Conservation (phyloP, 2,888 invertebrate species). For the Molorchus minor region DNA sequence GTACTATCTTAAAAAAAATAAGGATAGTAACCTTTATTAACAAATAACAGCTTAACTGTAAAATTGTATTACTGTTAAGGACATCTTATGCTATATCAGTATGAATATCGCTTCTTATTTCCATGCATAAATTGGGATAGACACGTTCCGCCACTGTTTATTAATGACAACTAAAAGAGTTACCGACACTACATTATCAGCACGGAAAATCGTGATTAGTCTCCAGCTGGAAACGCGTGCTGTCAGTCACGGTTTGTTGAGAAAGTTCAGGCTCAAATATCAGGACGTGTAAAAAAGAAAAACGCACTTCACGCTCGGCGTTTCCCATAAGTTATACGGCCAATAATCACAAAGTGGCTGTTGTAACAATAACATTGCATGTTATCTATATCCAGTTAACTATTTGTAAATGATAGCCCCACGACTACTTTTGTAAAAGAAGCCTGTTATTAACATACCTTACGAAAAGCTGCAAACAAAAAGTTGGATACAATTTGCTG, state of each 20-base stretch:
- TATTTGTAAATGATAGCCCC: conserved; percentile 12
- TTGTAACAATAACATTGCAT: conserved; percentile 12
- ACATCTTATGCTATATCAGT: no score
- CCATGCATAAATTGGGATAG: no score
- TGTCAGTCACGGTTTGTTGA: conserved; percentile 29
- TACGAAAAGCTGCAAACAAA: not conserved
- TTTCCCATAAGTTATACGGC: conserved; percentile 25
- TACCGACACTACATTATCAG: conserved; percentile 17
- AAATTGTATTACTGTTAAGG: no score
- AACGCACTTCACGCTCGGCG: conserved; percentile 34
- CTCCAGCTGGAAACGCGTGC: conserved; percentile 40
- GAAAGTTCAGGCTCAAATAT: conserved; percentile 31
- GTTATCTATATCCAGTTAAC: conserved; percentile 26
- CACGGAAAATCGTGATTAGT: conserved; percentile 29
- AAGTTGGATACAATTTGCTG: not conserved
- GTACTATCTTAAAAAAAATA: no score
- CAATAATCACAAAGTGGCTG: conserved; percentile 14
- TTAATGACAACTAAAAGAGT: no score
- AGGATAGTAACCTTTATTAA: no score
- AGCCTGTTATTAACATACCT: not conserved
- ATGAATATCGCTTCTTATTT: no score
- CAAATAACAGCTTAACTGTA: no score
- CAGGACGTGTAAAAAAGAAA: conserved; percentile 36
- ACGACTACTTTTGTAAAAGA: not conserved
- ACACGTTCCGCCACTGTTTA: no score